Evolutionary conservation across 2,113 vertebrate species (phyloP), one percentile per base, ranked within the genome.

Genomic region (Zootoca vivipara): DNA sequence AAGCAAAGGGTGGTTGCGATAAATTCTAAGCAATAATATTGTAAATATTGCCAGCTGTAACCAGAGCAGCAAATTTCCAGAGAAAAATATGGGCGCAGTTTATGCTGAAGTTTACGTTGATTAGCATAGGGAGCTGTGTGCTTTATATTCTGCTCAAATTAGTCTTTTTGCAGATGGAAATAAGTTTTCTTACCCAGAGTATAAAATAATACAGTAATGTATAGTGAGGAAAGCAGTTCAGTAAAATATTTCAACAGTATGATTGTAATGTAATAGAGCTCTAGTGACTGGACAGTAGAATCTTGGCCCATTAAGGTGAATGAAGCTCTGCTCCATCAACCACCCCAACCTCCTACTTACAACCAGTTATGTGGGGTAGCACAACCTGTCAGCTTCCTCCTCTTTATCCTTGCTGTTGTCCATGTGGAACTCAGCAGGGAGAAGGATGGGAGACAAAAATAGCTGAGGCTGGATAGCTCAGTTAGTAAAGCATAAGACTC

Each of bases 131-230:
- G 26, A 2, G 0, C 67, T 67, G 13, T 52, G 1, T 33, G 13
- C 1, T 88, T 84, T 80, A 52, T 52, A 9, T 7, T 82, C 6
- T 73, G 1, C 16, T 87, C 78, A 88, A 5, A 0, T 82, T 77
- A 4, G n/a, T 62, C 30, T 58, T 5, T 28, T 72, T 83, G 9
- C 1, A 0, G 9, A 38, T 42, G 2, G 70, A 38, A 78, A 86
- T 0, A 84, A 20, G 0, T 10, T 30, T 18, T 2, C 1, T 0
- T n/a, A 18, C 58, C 58, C 1, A 65, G 46, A 52, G 46, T 3
- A 52, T 52, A 52, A 52, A 52, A n/a, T 13, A n/a, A 70, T 13
- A 22, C 9, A 84, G 26, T 28, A 84, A 2, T 80, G 2, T 84
- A 8, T 0, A 22, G 64, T 7, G 70, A 40, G 4, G 86, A 73